Evolutionary conservation across 1,140 invertebrate genomes (phyloP).

Genomic region (Parasteatoda tepidariorum): DNA sequence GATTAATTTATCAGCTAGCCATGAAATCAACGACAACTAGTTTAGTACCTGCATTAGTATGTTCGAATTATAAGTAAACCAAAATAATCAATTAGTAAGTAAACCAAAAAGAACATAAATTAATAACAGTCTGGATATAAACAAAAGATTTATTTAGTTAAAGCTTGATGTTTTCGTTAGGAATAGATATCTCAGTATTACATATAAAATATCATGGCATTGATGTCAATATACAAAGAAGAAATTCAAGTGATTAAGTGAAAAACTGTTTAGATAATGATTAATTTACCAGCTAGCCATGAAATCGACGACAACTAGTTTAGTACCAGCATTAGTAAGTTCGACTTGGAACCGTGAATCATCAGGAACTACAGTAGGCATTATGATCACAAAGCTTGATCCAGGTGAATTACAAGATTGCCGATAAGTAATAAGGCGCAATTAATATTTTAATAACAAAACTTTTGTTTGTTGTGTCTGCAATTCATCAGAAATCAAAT

Average conservation of each 20-base stretch:
- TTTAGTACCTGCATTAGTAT: constrained; percentile 82
- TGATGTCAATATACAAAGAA: too few species aligned
- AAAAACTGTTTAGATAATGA: too few species aligned
- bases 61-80: constrained; percentile 86
- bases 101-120: too few species aligned
- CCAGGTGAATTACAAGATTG: too few species aligned
- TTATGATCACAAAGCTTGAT: constrained; percentile 37
- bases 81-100: too few species aligned
- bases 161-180: too few species aligned
- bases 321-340: constrained; percentile 81
- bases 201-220: too few species aligned
- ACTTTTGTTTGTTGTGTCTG: neutral
- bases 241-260: too few species aligned
- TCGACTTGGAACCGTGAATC: constrained; percentile 87
- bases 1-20: constrained; percentile 86
- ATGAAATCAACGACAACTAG: constrained; percentile 96
- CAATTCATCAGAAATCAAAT: neutral
- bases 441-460: neutral
- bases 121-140: too few species aligned
- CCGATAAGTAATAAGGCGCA: too few species aligned
- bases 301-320: constrained; percentile 94
- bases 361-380: constrained; percentile 72
- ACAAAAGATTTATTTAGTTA: too few species aligned
- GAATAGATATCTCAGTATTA: too few species aligned
- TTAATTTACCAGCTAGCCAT: constrained; percentile 88